phyloP scores from a whole-genome alignment of 2,888 invertebrate species.

The Itoplectis maculator region DNA sequence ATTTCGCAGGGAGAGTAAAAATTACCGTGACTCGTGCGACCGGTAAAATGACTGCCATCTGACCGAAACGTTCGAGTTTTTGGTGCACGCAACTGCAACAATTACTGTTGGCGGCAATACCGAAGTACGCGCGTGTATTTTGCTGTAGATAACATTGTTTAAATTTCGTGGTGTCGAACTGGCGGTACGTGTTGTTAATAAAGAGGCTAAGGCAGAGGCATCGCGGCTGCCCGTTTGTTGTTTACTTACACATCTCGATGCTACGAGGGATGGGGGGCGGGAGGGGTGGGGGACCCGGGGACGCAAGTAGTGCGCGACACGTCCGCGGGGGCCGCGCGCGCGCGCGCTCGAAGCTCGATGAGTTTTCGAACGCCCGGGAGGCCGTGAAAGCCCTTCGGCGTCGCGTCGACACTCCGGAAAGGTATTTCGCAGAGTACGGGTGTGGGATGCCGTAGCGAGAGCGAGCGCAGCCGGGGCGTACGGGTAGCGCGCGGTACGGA shows the following conservation, averaged over 20 bases:
- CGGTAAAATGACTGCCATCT: not conserved
- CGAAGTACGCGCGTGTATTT: too few species aligned
- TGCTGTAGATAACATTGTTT: too few species aligned
- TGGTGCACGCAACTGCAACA: too few species aligned
- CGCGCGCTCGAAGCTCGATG: slow-evolving; percentile 37
- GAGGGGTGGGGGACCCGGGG: too few species aligned
- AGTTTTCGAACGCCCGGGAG: slow-evolving; percentile 51
- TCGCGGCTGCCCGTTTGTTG: too few species aligned
- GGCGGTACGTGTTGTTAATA: too few species aligned
- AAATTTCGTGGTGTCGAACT: too few species aligned
- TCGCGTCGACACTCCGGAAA: slow-evolving; percentile 50
- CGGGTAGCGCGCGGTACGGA: not conserved
- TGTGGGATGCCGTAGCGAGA: slow-evolving; percentile 40
- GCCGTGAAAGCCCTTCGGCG: slow-evolving; percentile 55
- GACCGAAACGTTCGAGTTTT: not conserved
- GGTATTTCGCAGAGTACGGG: slow-evolving; percentile 46
- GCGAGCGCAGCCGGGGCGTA: not conserved
- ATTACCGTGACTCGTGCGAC: not conserved
- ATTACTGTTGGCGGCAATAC: too few species aligned
- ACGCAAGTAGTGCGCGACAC: not conserved
- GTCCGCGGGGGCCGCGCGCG: not conserved
- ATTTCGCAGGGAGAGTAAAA: not conserved
- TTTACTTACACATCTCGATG: too few species aligned
- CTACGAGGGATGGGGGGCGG: too few species aligned
- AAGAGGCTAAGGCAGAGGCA: too few species aligned